Percentiles rank a stretch among this genome's conserved stretches.
These are phyloP conservation scores for Batillaria attramentaria DNA, from an alignment of 1,140 invertebrate species.

Conservation along the genomic window DNA sequence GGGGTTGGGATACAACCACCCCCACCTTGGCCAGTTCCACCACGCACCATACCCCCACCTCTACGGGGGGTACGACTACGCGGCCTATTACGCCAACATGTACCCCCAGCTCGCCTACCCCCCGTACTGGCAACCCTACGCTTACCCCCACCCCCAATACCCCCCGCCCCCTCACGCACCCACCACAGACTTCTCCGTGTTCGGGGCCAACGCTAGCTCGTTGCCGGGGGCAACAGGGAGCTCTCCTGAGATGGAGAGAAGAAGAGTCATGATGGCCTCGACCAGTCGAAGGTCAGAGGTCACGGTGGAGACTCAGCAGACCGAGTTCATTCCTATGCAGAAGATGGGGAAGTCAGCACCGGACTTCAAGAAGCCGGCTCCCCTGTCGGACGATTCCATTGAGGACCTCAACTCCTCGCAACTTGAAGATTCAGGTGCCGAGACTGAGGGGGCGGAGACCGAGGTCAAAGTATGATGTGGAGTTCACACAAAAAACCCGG, in stretches of 20 bases:
- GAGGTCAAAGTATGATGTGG: no score
- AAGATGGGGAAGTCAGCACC: background rate
- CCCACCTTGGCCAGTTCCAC: background rate
- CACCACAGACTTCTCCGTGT: conserved; percentile 21
- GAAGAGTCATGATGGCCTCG: conserved; percentile 24
- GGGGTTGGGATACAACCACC: background rate
- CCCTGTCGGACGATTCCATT: conserved; percentile 8
- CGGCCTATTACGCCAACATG: conserved; percentile 14
- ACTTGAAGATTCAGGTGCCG: conserved; percentile 21
- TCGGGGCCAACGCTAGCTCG: background rate
- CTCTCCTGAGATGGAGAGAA: conserved; percentile 17
- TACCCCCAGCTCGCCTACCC: conserved; percentile 25
- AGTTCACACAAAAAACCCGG: no score
- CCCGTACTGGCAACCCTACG: conserved; percentile 23
- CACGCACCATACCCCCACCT: conserved; percentile 4
- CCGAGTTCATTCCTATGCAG: conserved; percentile 23
- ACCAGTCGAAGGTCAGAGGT: conserved; percentile 27
- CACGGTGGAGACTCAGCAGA: conserved; percentile 25
- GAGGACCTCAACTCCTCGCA: conserved; percentile 27
- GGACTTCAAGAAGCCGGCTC: conserved; percentile 3
- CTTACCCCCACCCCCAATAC: background rate
- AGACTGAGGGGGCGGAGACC: background rate
- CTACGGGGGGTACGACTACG: conserved; percentile 24
- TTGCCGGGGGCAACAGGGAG: conserved; percentile 10
- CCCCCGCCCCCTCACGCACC: background rate